Conservation (phyloP, 2,888 invertebrate genomes). For the Gari tellinella region DNA sequence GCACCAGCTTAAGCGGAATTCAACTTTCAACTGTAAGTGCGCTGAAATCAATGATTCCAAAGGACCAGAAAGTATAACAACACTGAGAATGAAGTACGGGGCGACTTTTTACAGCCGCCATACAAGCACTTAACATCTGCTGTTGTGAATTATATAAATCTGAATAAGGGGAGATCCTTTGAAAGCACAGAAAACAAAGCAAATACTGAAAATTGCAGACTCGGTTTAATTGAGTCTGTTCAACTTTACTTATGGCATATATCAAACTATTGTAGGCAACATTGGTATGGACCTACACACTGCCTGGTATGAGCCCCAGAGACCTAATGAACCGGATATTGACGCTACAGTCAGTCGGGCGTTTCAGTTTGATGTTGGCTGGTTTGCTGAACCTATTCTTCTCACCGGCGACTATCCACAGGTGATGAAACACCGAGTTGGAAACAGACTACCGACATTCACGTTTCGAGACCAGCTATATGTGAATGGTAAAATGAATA, state of each 20-base stretch:
- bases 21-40: too few relatives aligned
- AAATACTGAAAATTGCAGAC: too few relatives aligned
- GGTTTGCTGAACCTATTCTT: slow-evolving; percentile 76
- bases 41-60: too few relatives aligned
- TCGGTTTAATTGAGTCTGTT: neutral
- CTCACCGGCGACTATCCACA: slow-evolving; percentile 85
- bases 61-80: too few relatives aligned
- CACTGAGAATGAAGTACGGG: too few relatives aligned
- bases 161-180: too few relatives aligned
- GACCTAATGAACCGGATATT: slow-evolving; percentile 40
- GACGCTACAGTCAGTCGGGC: slow-evolving; percentile 58
- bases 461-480: slow-evolving; percentile 17
- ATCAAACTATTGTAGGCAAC: slow-evolving; percentile 51
- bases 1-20: too few relatives aligned
- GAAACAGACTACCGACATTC: slow-evolving; percentile 52
- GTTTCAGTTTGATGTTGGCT: slow-evolving; percentile 70
- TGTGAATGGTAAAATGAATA: too few relatives aligned
- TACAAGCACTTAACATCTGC: too few relatives aligned
- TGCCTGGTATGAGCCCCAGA: slow-evolving; percentile 53
- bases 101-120: too few relatives aligned
- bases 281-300: slow-evolving; percentile 65
- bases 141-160: too few relatives aligned
- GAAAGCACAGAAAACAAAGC: too few relatives aligned
- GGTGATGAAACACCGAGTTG: slow-evolving; percentile 64
- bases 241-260: neutral